Evolutionary conservation across 2,888 invertebrate genomes (phyloP).

Genomic region (Scelioninae gen. 2): DNA sequence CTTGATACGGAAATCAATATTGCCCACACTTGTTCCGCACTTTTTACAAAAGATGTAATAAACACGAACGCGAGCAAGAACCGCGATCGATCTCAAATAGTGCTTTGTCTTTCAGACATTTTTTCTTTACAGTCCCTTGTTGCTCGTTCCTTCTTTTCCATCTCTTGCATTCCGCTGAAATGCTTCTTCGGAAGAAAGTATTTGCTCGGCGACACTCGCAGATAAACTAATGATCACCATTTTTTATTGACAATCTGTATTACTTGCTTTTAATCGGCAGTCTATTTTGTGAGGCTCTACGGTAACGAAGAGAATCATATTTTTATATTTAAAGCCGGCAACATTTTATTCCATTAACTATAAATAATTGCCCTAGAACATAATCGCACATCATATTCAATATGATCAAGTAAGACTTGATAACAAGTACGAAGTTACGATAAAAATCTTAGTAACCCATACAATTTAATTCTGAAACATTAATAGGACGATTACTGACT

Average conservation of each 20-base stretch:
- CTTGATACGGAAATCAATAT: no score
- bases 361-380: no score
- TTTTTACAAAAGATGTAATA: constrained; percentile 38
- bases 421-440: no score
- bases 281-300: no score
- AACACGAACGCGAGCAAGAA: constrained; percentile 38
- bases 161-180: constrained; percentile 42
- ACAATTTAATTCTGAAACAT: no score
- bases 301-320: no score
- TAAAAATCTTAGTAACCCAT: no score
- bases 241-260: constrained; percentile 8
- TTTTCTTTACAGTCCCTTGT: constrained; percentile 38
- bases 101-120: constrained; percentile 47
- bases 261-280: constrained; percentile 21
- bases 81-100: constrained; percentile 46
- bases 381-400: no score
- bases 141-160: constrained; percentile 21
- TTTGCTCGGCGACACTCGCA: constrained; percentile 38
- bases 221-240: constrained; percentile 13
- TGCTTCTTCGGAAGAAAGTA: constrained; percentile 41
- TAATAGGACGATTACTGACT: no score
- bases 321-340: no score
- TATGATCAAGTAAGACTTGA: no score
- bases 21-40: neutral
- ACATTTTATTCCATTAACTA: no score